These are phyloP conservation scores for Rhombomys opimus DNA, from an alignment of 2,113 vertebrate species.

Conservation along the genomic window DNA sequence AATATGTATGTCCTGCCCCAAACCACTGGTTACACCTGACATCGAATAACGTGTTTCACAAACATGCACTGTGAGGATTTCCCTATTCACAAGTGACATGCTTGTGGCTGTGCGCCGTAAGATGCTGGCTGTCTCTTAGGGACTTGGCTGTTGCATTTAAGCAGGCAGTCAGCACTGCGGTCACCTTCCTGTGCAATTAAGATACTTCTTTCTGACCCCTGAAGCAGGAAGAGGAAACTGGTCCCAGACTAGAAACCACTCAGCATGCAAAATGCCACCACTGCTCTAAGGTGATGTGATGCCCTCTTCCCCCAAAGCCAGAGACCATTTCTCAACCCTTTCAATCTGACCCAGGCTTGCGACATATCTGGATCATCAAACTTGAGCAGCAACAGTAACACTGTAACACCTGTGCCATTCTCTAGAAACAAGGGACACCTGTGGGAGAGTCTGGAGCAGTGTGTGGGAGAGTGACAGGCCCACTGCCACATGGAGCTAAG, in stretches of 20 bases:
- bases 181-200: not conserved
- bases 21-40: not conserved
- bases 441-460: not conserved
- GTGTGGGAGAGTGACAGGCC: not conserved
- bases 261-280: not conserved
- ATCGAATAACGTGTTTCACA: not conserved
- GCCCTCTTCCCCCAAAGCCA: not conserved
- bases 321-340: not conserved
- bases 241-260: not conserved
- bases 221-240: not conserved
- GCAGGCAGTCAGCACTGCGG: not conserved
- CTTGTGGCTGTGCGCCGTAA: not conserved
- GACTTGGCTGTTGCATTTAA: not conserved
- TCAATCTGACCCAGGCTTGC: not conserved
- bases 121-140: not conserved
- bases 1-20: not conserved
- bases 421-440: not conserved
- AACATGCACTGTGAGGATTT: not conserved
- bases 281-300: not conserved
- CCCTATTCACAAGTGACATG: not conserved
- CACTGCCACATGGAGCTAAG: not conserved
- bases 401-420: too few relatives aligned
- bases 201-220: not conserved
- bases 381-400: not conserved
- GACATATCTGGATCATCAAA: not conserved